Conservation (phyloP, 2,113 vertebrate species). For the Tricholaema leucomelas region DNA sequence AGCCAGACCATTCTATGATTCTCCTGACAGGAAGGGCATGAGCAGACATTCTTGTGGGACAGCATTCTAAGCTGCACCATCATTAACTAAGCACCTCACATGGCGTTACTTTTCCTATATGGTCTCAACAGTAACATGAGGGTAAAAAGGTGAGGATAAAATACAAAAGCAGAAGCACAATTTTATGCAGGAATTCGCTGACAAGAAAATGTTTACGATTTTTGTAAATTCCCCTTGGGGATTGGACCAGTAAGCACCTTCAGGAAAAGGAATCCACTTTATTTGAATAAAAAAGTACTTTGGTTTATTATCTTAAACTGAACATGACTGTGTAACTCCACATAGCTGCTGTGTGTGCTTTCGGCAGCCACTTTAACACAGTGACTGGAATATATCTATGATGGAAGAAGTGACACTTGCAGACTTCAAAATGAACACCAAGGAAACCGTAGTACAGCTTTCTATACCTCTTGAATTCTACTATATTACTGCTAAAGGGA, state of each 20-base stretch:
- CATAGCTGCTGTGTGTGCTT: background rate
- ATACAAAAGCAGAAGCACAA: background rate
- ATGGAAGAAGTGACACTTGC: background rate
- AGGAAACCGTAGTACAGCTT: background rate
- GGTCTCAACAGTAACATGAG: background rate
- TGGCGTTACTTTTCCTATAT: background rate
- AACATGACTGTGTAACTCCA: background rate
- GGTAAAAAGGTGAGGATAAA: background rate
- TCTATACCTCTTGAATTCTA: background rate
- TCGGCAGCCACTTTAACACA: background rate
- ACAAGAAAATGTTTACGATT: background rate
- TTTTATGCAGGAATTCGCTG: background rate
- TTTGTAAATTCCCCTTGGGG: background rate
- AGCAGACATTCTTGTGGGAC: background rate
- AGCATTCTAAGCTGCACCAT: background rate
- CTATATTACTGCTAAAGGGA: background rate
- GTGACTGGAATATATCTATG: background rate
- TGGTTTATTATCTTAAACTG: background rate
- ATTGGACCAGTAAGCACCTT: background rate
- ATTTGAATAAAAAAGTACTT: background rate
- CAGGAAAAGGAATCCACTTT: background rate
- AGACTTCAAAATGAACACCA: background rate
- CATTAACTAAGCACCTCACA: background rate
- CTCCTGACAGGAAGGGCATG: background rate
- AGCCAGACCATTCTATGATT: background rate